These are phyloP conservation scores for Geococcyx californianus DNA, from an alignment of 2,113 vertebrate species.

Conservation along the genomic window DNA sequence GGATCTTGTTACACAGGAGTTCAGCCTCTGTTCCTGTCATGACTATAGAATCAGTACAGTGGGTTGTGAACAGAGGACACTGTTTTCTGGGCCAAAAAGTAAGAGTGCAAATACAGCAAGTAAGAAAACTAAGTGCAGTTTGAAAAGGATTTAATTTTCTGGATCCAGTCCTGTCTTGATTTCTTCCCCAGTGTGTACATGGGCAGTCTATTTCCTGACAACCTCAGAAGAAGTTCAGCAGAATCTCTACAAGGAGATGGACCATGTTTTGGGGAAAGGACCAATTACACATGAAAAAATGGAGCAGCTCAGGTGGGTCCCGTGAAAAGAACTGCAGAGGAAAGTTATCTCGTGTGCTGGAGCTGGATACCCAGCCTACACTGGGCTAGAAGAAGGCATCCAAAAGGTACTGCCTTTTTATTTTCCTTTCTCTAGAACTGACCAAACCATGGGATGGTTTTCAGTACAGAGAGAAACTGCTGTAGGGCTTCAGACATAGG, in stretches of 20 bases:
- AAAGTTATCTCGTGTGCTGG: neutral
- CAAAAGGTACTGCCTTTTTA: neutral
- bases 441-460: neutral
- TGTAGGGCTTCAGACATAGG: neutral
- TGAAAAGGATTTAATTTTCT: neutral
- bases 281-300: conserved; percentile 87
- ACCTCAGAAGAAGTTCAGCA: conserved; percentile 89
- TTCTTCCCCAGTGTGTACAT: conserved; percentile 88
- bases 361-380: neutral
- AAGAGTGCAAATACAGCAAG: neutral
- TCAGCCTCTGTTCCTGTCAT: neutral
- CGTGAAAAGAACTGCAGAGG: neutral
- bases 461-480: neutral
- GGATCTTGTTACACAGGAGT: neutral
- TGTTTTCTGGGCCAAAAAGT: neutral
- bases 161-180: neutral
- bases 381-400: neutral
- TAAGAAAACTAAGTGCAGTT: neutral
- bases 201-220: conserved; percentile 93
- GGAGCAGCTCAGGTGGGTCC: conserved; percentile 87
- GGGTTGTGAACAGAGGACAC: neutral
- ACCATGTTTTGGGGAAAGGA: conserved; percentile 84
- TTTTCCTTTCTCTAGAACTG: neutral
- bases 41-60: neutral
- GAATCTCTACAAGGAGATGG: conserved; percentile 85